Percentiles rank a stretch among this genome's conserved stretches.
Conservation (phyloP, 53 echinoderm and acorn worm species). For the Holothuria scabra region DNA sequence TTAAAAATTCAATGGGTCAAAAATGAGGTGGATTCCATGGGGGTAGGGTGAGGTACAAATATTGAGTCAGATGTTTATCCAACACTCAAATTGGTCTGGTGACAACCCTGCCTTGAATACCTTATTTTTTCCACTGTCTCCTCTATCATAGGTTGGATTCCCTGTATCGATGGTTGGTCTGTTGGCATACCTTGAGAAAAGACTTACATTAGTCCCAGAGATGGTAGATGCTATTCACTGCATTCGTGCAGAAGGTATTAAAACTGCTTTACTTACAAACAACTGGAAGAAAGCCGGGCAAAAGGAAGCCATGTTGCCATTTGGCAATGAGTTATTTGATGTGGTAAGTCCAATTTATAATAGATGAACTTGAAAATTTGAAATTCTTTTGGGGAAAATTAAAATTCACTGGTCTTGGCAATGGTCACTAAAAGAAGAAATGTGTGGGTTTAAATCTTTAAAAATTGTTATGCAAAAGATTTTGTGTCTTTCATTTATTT, state of each 20-base stretch:
- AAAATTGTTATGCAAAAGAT: no score
- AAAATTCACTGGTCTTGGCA: no score
- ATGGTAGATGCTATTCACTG: constrained; percentile 90
- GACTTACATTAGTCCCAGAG: constrained; percentile 64
- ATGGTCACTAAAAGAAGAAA: no score
- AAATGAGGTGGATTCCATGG: no score
- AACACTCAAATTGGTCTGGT: no score
- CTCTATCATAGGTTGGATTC: constrained; percentile 63
- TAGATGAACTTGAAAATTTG: no score
- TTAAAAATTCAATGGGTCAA: no score
- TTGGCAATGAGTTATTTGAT: constrained; percentile 67
- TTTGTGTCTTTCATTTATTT: no score
- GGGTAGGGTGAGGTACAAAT: no score
- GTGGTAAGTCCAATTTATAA: constrained; percentile 63
- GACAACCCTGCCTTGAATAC: not conserved
- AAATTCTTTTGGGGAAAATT: no score
- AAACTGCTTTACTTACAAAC: constrained; percentile 87
- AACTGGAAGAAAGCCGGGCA: constrained; percentile 78
- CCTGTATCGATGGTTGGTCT: constrained; percentile 60
- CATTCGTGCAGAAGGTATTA: constrained; percentile 80
- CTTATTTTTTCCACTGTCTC: not conserved
- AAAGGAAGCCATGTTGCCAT: constrained; percentile 51
- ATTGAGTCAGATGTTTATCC: no score
- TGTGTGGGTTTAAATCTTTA: no score
- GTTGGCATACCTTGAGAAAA: constrained; percentile 54